A percentile compares a stretch with the other conserved stretches of the same genome.
phyloP scores from a whole-genome alignment of 2,888 invertebrate species.

The Dasysyrphus tricinctus region DNA sequence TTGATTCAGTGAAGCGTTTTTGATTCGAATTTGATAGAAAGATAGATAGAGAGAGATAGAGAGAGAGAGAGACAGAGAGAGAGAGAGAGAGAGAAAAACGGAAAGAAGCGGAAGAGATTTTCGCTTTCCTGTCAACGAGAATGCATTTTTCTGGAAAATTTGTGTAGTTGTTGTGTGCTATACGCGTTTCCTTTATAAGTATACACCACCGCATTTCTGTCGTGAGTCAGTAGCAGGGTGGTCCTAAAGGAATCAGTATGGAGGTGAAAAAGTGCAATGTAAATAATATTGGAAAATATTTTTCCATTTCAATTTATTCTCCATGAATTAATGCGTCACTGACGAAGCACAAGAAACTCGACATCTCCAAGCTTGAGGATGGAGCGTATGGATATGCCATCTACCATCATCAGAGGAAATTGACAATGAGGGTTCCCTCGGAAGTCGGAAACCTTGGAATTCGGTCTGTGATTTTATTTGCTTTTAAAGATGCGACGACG shows the following conservation, averaged over 20 bases:
- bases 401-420: conserved; percentile 47
- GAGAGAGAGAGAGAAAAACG: conserved; percentile 15
- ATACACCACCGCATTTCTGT: background rate
- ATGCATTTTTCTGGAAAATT: conserved; percentile 54
- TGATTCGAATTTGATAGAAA: conserved; percentile 65
- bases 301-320: conserved; percentile 74
- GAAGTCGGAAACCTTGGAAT: conserved; percentile 53
- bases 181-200: background rate
- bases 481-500: conserved; percentile 10
- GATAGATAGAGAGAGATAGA: background rate
- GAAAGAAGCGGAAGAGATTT: conserved; percentile 69
- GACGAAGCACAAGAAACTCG: background rate
- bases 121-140: conserved; percentile 71
- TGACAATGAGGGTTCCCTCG: conserved; percentile 50
- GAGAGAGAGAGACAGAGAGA: background rate
- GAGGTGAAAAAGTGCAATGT: conserved; percentile 71
- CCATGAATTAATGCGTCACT: conserved; percentile 70
- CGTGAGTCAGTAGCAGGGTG: background rate
- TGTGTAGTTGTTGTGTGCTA: conserved; percentile 26
- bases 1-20: conserved; percentile 74
- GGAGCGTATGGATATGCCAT: conserved; percentile 24
- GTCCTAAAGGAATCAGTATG: background rate
- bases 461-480: conserved; percentile 69
- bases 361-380: background rate
- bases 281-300: conserved; percentile 75